A percentile compares a stretch with the other conserved stretches of the same genome.
phyloP scores from a whole-genome alignment of 2,797 vertebrate genomes.

The Cuniculus paca region DNA sequence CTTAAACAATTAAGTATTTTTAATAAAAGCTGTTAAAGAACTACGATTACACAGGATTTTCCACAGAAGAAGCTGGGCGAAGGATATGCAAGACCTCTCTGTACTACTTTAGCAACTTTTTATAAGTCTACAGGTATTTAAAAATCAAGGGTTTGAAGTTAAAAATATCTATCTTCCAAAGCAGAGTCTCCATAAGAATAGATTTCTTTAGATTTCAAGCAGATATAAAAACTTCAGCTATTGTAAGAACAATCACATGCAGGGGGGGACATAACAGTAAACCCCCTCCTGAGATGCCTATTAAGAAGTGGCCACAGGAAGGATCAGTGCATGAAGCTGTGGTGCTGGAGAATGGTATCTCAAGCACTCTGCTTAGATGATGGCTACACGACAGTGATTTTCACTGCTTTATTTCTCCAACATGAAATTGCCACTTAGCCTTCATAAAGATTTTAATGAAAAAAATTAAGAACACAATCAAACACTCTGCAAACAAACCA shows the following conservation, averaged over 20 bases:
- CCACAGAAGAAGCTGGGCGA: neutral
- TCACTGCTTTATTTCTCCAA: conserved; percentile 78
- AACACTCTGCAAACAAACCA: conserved; percentile 82
- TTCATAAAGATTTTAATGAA: conserved; percentile 79
- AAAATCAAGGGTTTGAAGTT: conserved; percentile 53
- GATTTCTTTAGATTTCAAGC: conserved; percentile 27
- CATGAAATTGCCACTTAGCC: conserved; percentile 82
- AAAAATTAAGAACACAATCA: conserved; percentile 81
- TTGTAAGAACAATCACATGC: neutral
- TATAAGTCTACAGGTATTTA: neutral
- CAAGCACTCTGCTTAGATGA: conserved; percentile 31
- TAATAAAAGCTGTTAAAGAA: neutral
- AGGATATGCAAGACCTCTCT: neutral
- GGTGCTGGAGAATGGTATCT: neutral
- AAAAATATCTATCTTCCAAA: conserved; percentile 11
- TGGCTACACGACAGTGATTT: conserved; percentile 49
- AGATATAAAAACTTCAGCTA: neutral
- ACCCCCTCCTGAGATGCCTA: neutral
- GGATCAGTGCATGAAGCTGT: neutral
- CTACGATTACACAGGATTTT: neutral
- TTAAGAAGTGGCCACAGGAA: neutral
- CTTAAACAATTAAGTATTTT: neutral
- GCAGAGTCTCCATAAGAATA: conserved; percentile 25
- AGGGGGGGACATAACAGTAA: neutral
- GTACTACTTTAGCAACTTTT: neutral